Base-by-base conservation (phyloP, 1,140 invertebrate genomes). In the Proctacanthus coquilletti region DNA sequence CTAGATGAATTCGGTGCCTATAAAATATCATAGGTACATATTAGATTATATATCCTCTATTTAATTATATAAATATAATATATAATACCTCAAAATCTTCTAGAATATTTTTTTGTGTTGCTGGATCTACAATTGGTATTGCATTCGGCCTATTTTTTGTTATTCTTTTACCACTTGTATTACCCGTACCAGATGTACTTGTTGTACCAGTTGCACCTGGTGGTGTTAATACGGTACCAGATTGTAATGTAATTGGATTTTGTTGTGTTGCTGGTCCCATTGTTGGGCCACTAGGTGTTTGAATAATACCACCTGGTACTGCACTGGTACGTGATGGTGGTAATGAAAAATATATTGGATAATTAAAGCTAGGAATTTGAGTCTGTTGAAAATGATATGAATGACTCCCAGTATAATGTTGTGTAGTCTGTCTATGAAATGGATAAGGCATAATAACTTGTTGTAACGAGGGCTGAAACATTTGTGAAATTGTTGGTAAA, bases 31-130 rank as follows among this genome's bases (percentile, higher is more conserved):
- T 25, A n/a, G 10, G 21, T 33, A 25, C 15, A 31, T 17, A 27
- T 18, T 21, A n/a, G 18, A 32, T 25, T 30, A 21, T 8, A 37
- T 43, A 21, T 5, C 23, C 29, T 17, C 1, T 25, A 5, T 30
- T 31, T 6, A 20, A 17, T 13, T 8, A 8, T 37, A 15, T 25
- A 5, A 10, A 30, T 20, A 43, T 41, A 25, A 25, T 8, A 25
- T 25, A 8, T 25, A 25, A 25, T 25, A 21, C 21, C 27, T 43
- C 52, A 5, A 51, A 36, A 38, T 57, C 54, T 25, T 57, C 54
- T 5, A 57, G 49, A 18, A 57, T 57, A 46, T 57, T 53, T 27
- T 53, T 57, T 13, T 50, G 46, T 13, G 54, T 57, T 18, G 39
- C 15, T 5, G 54, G 54, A 45, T 57, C 46, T 11, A 57, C 57